Base-by-base conservation (phyloP, 2,113 vertebrate genomes). In the Halcyon malimbica region DNA sequence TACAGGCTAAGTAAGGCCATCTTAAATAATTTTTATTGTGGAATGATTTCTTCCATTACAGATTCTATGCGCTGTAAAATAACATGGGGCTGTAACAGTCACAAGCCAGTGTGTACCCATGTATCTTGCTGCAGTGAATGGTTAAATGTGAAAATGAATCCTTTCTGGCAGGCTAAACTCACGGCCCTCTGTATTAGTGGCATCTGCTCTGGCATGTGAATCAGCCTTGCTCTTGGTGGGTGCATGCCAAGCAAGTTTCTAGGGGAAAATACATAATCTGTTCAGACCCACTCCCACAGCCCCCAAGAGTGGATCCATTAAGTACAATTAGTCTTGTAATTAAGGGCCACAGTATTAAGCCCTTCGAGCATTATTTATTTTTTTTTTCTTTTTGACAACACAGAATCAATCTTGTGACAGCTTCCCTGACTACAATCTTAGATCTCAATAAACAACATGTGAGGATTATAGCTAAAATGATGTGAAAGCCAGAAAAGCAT, bases 1-100 rank as follows among this genome's bases (percentile, higher is more conserved):
- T 97, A 91, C 94, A 94, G 83, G 59, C 83, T 97, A 97, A 98
- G 71, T 95, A 97, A 97, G 91, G 78, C 65, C 75, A 78, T 91
- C 94, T 97, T 97, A 97, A 97, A 97, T 97, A 97, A 93, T 97
- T 97, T 97, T 97, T 97, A 97, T 96, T 96, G 94, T 97, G 97
- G 93, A 96, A 96, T 67, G 95, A 96, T 97, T 95, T 96, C 92
- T 97, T 96, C 94, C 94, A 97, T 97, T 97, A 97, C 92, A 83
- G 87, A 93, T 94, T 94, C 97, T 94, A 90, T 94, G 97, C 96
- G 81, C 95, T 96, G 91, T 96, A 96, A 97, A 97, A 96, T 94
- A 95, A 92, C 89, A 93, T 13, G 75, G 91, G 89, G 77, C 81
- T 95, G 89, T 95, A 96, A 87, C 90, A 94, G 92, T 96, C 96